These are phyloP conservation scores for Rhagonycha fulva DNA, from an alignment of 2,888 invertebrate species.

Conservation along the genomic window DNA sequence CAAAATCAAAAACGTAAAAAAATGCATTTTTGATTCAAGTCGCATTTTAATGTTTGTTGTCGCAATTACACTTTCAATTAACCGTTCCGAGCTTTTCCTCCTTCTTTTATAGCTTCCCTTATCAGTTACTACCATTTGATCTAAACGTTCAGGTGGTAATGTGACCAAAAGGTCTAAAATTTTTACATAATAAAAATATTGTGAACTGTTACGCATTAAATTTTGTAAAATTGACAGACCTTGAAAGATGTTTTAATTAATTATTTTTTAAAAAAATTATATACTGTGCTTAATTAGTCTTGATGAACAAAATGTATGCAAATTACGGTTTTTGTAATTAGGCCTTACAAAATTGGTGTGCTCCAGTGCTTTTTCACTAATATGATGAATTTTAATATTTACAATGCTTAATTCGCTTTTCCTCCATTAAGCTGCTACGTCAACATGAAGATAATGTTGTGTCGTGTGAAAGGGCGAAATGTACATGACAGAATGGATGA, in stretches of 20 bases:
- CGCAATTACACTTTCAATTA: not conserved
- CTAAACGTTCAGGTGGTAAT: not conserved
- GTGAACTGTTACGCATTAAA: too few relatives aligned
- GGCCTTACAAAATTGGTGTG: too few relatives aligned
- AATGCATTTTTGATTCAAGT: not conserved
- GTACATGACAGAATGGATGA: not conserved
- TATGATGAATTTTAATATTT: not conserved
- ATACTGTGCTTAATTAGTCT: too few relatives aligned
- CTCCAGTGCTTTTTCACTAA: too few relatives aligned
- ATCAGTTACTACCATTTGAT: not conserved
- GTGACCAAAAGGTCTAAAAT: not conserved
- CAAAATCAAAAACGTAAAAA: not conserved
- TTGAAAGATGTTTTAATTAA: too few relatives aligned
- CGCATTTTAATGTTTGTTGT: not conserved
- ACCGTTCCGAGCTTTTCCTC: not conserved
- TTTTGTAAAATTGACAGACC: too few relatives aligned
- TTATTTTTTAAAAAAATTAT: too few relatives aligned
- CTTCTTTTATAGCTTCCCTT: not conserved
- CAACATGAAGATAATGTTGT: not conserved
- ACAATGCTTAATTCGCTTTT: not conserved
- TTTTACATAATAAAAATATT: too few relatives aligned
- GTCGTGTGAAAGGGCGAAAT: not conserved
- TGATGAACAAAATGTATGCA: too few relatives aligned
- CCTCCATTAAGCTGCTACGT: not conserved
- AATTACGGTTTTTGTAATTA: too few relatives aligned